Conservation (phyloP, 2,797 vertebrate species). For the Eulemur mongoz region DNA sequence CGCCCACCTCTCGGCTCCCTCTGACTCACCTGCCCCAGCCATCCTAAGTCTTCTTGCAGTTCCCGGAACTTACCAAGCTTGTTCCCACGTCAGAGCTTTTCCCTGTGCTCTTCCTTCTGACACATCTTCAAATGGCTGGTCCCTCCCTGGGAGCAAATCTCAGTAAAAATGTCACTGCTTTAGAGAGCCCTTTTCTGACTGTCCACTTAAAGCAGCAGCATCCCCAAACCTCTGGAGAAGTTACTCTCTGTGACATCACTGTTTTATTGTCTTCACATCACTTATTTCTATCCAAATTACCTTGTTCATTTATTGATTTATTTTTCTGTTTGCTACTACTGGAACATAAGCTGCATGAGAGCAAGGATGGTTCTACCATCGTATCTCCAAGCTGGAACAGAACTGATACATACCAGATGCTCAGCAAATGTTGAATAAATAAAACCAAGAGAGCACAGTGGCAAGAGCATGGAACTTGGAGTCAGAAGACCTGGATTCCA, state of each 20-base stretch:
- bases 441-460: not conserved
- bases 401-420: not conserved
- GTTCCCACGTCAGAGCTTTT: not conserved
- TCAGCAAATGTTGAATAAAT: not conserved
- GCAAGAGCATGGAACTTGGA: not conserved
- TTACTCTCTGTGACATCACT: not conserved
- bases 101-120: not conserved
- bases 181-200: not conserved
- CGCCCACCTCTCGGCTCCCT: not conserved
- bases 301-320: not conserved
- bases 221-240: not conserved
- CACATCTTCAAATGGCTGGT: slow-evolving; percentile 3
- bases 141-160: not conserved
- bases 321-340: not conserved
- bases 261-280: not conserved
- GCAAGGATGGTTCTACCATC: not conserved
- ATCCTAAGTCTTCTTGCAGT: not conserved
- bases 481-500: not conserved
- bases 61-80: not conserved
- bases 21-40: not conserved
- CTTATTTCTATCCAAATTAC: not conserved
- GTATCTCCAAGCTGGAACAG: not conserved
- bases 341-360: not conserved
- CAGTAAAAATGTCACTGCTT: not conserved
- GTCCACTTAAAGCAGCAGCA: not conserved